Base-by-base conservation (phyloP, 2,888 invertebrate genomes). In the Aphidoletes aphidimyza region DNA sequence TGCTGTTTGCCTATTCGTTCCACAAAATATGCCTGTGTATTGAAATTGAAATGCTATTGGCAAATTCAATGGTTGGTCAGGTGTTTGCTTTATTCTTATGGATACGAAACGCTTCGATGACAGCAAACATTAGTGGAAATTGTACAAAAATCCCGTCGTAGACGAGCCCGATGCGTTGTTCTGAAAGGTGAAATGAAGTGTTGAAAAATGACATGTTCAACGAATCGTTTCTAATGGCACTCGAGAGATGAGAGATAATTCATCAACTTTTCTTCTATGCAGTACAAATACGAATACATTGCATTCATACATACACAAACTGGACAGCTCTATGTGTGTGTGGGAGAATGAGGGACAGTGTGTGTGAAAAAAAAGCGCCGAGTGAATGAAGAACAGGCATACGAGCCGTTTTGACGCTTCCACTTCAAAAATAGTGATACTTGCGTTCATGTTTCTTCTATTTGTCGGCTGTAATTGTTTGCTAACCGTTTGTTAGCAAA, bases 181-280 rank as follows among this genome's bases (percentile, higher is more conserved):
- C 30, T 2, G 34, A 69, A 69, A 69, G 69, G 69, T 69, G 69
- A 69, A 69, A 69, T 69, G 69, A 69, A 69, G 69, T 69, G 69
- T 69, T 69, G 69, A 69, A 69, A 69, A 69, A 69, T 69, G 69
- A 69, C 69, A 69, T 69, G 69, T 69, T 69, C 69, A 69, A 69
- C 69, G 69, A 69, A 69, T 69, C 69, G 69, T 30, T 69, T 69
- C 69, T 69, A 69, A 69, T 69, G n/a, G 69, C 69, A 69, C 69
- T 69, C 69, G 69, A 69, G 30, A 30, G 69, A 69, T 69, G 69
- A 69, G 69, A 69, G 69, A 69, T 69, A 69, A 69, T 69, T 69
- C 69, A 69, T 69, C 69, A 69, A 30, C 17, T 69, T 54, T 11
- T 54, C 54, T 1, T 39, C 54, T 54, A n/a, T 22, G 9, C 22